phyloP scores from a whole-genome alignment of 2,113 vertebrate genomes.

The Bos indicus region DNA sequence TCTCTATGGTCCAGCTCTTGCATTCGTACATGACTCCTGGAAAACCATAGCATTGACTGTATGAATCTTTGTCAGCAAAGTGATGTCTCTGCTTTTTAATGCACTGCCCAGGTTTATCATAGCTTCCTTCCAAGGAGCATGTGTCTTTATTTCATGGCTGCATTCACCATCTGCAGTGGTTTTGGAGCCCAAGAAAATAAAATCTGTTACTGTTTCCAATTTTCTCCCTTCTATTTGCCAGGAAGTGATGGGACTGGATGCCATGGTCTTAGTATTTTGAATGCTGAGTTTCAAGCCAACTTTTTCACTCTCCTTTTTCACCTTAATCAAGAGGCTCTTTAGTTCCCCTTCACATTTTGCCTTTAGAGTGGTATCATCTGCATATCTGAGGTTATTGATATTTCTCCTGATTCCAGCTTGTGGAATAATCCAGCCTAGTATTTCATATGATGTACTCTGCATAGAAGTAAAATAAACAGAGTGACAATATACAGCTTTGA shows the following conservation, averaged over 20 bases:
- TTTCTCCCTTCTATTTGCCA: background rate
- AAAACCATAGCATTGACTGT: background rate
- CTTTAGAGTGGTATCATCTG: background rate
- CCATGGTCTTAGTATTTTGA: background rate
- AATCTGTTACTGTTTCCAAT: background rate
- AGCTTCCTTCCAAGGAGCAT: background rate
- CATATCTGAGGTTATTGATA: background rate
- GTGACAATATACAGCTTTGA: background rate
- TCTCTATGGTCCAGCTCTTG: background rate
- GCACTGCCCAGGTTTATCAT: background rate
- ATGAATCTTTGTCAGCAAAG: background rate
- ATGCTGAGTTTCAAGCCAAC: background rate
- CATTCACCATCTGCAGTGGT: background rate
- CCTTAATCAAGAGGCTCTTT: background rate
- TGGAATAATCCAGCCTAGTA: background rate
- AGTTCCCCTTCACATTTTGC: background rate
- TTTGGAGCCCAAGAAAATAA: background rate
- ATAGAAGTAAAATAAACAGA: background rate
- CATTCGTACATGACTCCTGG: background rate
- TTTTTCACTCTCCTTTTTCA: background rate
- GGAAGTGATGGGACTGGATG: background rate
- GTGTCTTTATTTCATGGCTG: background rate
- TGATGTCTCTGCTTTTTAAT: background rate
- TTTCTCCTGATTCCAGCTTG: background rate
- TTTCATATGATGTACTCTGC: background rate